Conservation (phyloP, 2,797 vertebrate species). For the Cetoscarus ocellatus region DNA sequence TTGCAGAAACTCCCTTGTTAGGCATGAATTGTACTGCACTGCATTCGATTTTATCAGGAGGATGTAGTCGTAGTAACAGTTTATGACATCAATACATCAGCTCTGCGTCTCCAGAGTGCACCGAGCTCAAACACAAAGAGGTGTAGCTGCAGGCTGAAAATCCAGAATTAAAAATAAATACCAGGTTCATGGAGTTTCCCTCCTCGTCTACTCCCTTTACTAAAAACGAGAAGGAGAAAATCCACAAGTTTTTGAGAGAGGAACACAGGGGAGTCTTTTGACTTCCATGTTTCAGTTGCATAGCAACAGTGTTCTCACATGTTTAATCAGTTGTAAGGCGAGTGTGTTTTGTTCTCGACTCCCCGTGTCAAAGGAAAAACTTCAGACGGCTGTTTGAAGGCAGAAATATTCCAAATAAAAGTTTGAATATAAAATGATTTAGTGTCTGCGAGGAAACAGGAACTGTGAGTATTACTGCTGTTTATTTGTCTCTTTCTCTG, state of each 20-base stretch:
- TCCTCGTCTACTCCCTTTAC: not conserved
- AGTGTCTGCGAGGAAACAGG: not conserved
- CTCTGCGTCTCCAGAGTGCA: not conserved
- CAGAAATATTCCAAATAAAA: not conserved
- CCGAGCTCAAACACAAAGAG: not conserved
- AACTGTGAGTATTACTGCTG: no score
- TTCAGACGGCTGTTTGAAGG: not conserved
- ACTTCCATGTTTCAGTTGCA: constrained; percentile 6
- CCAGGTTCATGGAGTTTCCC: not conserved
- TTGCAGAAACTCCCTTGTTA: not conserved
- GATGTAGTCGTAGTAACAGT: not conserved
- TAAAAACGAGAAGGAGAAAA: not conserved
- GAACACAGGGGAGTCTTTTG: not conserved
- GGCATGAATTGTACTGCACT: not conserved
- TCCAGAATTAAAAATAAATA: not conserved
- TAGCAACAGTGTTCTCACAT: constrained; percentile 10
- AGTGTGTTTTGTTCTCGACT: not conserved
- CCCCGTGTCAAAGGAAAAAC: not conserved
- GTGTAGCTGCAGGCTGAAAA: not conserved
- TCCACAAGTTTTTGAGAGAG: not conserved
- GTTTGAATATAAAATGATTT: not conserved
- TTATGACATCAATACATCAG: not conserved
- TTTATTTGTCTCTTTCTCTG: no score
- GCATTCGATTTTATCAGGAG: not conserved
- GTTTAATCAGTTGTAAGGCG: not conserved